These are phyloP conservation scores for Opisthocomus hoazin DNA, from an alignment of 2,113 vertebrate genomes.

Conservation along the genomic window DNA sequence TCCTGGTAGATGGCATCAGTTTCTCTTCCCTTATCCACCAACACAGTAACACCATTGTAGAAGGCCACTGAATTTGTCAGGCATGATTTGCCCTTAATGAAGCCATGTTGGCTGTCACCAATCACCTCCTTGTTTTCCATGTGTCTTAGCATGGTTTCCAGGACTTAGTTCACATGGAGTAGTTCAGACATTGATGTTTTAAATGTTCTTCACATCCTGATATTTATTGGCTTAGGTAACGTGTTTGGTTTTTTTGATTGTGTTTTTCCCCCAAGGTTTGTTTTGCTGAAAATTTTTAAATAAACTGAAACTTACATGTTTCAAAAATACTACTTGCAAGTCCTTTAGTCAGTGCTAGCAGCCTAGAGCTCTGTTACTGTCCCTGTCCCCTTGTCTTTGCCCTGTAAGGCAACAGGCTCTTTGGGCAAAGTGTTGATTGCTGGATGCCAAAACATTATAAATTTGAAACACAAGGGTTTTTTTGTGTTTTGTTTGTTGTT, in stretches of 20 bases:
- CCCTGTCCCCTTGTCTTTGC: neutral
- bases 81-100: no score
- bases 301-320: neutral
- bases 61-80: no score
- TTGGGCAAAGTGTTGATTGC: neutral
- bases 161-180: neutral
- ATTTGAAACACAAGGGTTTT: neutral
- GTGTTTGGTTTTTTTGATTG: neutral
- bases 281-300: neutral
- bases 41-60: no score
- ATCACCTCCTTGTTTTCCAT: no score
- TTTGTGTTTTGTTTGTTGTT: no score
- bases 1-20: no score
- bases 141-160: no score
- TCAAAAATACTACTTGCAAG: neutral
- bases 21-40: no score
- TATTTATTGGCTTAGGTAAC: neutral
- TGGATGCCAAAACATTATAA: neutral
- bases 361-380: neutral
- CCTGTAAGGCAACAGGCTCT: neutral
- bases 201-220: neutral
- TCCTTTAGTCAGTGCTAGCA: neutral
- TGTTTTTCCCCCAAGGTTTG: neutral
- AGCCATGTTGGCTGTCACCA: no score
- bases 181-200: neutral